phyloP scores from a whole-genome alignment of 2,113 vertebrate genomes.

The Callipepla squamata region DNA sequence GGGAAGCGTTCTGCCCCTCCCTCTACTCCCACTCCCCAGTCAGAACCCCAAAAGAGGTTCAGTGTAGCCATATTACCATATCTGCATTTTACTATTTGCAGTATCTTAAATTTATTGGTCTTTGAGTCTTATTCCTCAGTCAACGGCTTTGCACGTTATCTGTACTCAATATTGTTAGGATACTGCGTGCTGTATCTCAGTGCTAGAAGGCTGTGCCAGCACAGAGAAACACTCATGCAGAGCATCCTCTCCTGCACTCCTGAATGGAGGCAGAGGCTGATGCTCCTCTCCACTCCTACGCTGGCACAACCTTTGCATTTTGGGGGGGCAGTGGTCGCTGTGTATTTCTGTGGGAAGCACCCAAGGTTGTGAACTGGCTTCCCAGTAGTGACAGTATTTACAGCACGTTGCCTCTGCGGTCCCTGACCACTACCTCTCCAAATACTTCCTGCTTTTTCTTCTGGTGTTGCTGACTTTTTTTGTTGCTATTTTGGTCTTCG shows the following conservation, averaged over 20 bases:
- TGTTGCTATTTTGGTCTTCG: background rate
- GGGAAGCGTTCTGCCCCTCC: background rate
- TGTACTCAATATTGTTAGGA: background rate
- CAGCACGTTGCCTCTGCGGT: background rate
- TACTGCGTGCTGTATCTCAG: background rate
- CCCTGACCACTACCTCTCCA: background rate
- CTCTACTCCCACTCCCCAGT: background rate
- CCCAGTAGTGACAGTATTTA: background rate
- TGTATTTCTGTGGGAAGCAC: accelerated
- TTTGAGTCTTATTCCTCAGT: background rate
- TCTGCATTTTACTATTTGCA: background rate
- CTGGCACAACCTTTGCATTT: accelerated
- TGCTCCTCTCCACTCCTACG: accelerated
- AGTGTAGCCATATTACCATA: background rate
- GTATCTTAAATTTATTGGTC: background rate
- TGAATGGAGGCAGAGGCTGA: accelerated
- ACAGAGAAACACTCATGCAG: accelerated
- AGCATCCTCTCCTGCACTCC: background rate
- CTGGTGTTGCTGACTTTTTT: background rate
- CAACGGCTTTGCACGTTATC: background rate
- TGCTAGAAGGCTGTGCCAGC: accelerated
- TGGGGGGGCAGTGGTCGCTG: background rate
- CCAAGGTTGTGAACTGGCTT: background rate
- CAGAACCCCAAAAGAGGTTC: background rate
- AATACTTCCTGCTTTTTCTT: background rate